These are phyloP conservation scores for Bombycilla garrulus DNA, from an alignment of 2,113 vertebrate genomes.

Conservation along the genomic window DNA sequence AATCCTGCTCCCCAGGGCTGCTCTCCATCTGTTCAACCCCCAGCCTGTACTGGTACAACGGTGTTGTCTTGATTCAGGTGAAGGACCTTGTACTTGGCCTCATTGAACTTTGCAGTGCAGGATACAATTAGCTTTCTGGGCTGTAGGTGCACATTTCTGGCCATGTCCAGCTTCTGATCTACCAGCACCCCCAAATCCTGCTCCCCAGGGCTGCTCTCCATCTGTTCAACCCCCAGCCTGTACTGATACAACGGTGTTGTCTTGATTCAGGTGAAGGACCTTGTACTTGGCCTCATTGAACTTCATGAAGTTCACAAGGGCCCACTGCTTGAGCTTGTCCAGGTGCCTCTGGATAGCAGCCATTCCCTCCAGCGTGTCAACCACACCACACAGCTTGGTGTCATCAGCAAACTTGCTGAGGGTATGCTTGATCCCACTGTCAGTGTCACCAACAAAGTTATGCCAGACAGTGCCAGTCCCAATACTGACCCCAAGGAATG, in stretches of 20 bases:
- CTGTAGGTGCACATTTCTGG: too few species aligned
- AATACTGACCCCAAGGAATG: neutral
- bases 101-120: neutral
- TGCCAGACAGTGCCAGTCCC: neutral
- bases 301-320: neutral
- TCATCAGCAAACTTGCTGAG: neutral
- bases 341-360: neutral
- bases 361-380: too few species aligned
- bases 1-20: neutral
- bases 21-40: neutral
- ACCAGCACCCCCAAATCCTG: neutral
- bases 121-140: too few species aligned
- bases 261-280: neutral
- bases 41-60: neutral
- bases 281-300: neutral
- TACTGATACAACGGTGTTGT: neutral
- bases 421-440: fast-evolving
- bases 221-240: neutral
- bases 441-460: neutral
- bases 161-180: neutral
- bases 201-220: neutral
- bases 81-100: neutral
- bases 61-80: neutral
- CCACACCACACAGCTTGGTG: neutral
- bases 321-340: neutral